Evolutionary conservation across 2,797 vertebrate genomes (phyloP), one percentile per base, ranked within the genome.

Genomic region (Channa striata): DNA sequence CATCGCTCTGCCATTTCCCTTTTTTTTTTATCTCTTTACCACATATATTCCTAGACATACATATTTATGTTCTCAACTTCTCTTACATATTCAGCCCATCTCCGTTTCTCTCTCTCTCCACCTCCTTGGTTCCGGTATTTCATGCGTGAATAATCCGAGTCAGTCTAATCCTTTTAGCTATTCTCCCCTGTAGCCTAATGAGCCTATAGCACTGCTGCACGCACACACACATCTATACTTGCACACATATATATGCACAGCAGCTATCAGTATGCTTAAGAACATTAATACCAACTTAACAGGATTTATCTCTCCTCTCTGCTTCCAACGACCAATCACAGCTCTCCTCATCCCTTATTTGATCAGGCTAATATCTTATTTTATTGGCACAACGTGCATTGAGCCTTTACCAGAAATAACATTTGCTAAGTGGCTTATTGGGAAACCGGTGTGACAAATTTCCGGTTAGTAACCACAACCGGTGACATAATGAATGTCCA

Each of bases 91-190:
- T 61, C 74, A 61, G 48, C 46, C 25, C 0, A 0, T 74, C 59
- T 68, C 49, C 13, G 8, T 61, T 11, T 68, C 58, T 52, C 54
- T 60, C 49, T 50, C 51, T 40, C 63, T 59, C 67, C 48, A 56
- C 67, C 72, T 80, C 79, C 71, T 61, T 62, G 71, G 81, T 85
- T 85, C 82, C 75, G 77, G 83, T 78, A 85, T 82, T 84, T 69
- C 85, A 82, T 84, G 85, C 76, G 68, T 84, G 83, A 85, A 88
- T 89, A 91, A 90, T 89, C 89, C 85, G 83, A 80, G 75, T 66
- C 68, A 19, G 72, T 80, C 59, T 90, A 89, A 91, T 91, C 89
- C 90, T 56, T 89, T 91, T 87, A 87, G 86, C 81, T 49, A 83
- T 84, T 90, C 86, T 90, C 80, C 85, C 80, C 80, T 82, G 75